phyloP scores from a whole-genome alignment of 2,888 invertebrate genomes.

The Pteria penguin region DNA sequence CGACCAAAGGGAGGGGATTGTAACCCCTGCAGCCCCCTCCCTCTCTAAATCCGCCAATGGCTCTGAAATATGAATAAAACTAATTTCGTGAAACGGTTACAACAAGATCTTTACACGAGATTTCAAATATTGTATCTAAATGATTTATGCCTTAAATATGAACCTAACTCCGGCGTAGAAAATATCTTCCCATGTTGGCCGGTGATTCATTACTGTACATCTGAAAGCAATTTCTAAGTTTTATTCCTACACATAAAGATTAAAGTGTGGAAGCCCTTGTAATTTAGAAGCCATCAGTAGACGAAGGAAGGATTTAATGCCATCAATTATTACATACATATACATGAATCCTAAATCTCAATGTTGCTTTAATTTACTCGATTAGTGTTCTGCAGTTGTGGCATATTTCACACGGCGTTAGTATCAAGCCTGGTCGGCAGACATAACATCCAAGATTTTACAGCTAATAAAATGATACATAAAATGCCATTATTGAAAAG shows the following conservation, averaged over 20 bases:
- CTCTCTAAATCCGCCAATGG: too few relatives aligned
- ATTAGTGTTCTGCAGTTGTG: conserved; percentile 30
- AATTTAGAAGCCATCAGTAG: neutral
- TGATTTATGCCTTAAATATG: too few relatives aligned
- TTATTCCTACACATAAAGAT: neutral
- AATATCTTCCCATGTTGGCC: too few relatives aligned
- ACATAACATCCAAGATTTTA: conserved; percentile 35
- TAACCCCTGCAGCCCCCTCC: too few relatives aligned
- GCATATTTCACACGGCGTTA: conserved; percentile 44
- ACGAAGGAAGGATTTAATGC: conserved; percentile 6
- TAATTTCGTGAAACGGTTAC: too few relatives aligned
- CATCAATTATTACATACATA: neutral
- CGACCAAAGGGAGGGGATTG: too few relatives aligned
- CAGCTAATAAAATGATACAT: conserved; percentile 44
- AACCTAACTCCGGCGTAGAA: too few relatives aligned
- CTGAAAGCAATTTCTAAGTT: neutral
- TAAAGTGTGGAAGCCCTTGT: neutral
- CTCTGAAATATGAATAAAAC: too few relatives aligned
- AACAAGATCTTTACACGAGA: too few relatives aligned
- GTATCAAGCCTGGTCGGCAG: conserved; percentile 26
- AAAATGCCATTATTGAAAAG: conserved; percentile 46
- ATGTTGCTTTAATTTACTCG: conserved; percentile 37
- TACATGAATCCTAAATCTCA: conserved; percentile 12
- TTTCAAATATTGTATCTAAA: too few relatives aligned
- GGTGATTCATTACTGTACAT: too few relatives aligned